These are phyloP conservation scores for Apoda limacodes DNA, from an alignment of 2,888 invertebrate genomes.

Conservation along the genomic window DNA sequence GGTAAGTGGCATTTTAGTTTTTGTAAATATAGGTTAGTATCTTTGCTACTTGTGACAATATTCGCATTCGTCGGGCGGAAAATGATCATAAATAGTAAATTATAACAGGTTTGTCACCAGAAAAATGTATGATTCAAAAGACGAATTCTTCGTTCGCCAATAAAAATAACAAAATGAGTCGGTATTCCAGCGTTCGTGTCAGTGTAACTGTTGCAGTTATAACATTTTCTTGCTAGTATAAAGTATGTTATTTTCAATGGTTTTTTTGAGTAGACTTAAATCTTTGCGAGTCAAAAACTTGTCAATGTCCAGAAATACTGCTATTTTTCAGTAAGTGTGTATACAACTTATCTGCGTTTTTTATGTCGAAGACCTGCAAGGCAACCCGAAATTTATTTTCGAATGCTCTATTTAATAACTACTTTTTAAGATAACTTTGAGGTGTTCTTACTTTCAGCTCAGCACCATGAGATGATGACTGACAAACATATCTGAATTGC, in stretches of 20 bases:
- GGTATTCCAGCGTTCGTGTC: conserved; percentile 4
- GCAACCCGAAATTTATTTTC: conserved; percentile 2
- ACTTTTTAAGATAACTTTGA: no score
- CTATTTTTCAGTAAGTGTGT: conserved; percentile 2
- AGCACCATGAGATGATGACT: no score
- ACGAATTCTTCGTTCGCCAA: conserved; percentile 1
- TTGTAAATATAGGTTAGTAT: no score
- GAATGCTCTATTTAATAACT: no score
- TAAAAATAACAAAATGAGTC: conserved; percentile 4
- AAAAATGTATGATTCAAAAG: no score
- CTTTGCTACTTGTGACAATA: conserved; percentile 7
- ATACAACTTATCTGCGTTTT: no score
- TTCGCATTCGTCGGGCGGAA: conserved; percentile 10
- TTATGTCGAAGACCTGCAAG: conserved; percentile 2
- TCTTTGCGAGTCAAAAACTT: conserved; percentile 11
- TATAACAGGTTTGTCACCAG: conserved; percentile 1
- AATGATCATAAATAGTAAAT: conserved; percentile 12
- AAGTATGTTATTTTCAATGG: conserved; percentile 12
- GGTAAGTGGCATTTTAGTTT: conserved; percentile 11
- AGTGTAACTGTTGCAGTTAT: conserved; percentile 3
- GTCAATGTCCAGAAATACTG: conserved; percentile 8
- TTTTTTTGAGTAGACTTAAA: conserved; percentile 9
- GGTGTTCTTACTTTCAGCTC: no score
- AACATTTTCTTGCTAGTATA: conserved; percentile 9
- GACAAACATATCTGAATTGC: no score